Percentiles rank a stretch among this genome's conserved stretches.
phyloP scores from a whole-genome alignment of 2,888 invertebrate species.

The Harpagoxenus sublaevis region DNA sequence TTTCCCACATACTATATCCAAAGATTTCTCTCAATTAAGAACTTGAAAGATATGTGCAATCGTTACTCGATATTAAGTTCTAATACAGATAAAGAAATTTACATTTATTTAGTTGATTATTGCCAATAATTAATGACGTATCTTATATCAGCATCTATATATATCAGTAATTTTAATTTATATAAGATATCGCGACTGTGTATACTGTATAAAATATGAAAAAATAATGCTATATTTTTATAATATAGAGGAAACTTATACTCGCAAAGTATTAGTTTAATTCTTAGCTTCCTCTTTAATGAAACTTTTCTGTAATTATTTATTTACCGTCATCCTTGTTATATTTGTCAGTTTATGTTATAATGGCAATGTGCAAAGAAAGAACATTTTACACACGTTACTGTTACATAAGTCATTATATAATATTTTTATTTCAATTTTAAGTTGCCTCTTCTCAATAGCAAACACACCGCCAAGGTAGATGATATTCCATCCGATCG shows the following conservation, averaged over 20 bases:
- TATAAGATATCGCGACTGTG: background rate
- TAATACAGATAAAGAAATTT: background rate
- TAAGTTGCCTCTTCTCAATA: background rate
- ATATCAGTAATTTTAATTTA: background rate
- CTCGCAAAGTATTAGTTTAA: background rate
- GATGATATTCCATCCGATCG: background rate
- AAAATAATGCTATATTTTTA: background rate
- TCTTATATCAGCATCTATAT: background rate
- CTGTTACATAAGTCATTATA: background rate
- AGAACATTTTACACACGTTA: background rate
- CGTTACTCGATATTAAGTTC: background rate
- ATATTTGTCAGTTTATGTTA: background rate
- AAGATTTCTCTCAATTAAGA: constrained; percentile 58
- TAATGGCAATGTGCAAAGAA: background rate
- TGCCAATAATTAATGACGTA: background rate
- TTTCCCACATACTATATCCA: constrained; percentile 61
- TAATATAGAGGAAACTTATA: background rate
- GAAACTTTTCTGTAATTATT: background rate
- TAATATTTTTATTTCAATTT: background rate
- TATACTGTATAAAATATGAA: too few species aligned
- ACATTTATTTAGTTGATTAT: background rate
- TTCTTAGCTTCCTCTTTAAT: background rate
- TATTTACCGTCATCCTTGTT: background rate
- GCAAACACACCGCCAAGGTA: background rate
- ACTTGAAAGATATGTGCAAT: constrained; percentile 1